A percentile compares a stretch with the other conserved stretches of the same genome.
Conservation (phyloP, 1,140 invertebrate genomes). For the Euwallacea similis region DNA sequence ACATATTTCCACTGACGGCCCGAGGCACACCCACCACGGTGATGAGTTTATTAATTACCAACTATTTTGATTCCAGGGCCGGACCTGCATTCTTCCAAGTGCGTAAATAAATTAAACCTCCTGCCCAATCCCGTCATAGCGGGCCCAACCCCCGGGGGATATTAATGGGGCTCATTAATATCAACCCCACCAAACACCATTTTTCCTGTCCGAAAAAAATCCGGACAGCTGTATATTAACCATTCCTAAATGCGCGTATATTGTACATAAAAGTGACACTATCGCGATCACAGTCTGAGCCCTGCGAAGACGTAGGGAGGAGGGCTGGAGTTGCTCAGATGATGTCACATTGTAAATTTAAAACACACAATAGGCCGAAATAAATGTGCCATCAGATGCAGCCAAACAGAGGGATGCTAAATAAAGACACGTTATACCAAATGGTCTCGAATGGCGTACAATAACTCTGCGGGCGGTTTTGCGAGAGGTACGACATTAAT, state of each 20-base stretch:
- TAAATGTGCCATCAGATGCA: conserved; percentile 25
- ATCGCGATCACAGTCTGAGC: conserved; percentile 10
- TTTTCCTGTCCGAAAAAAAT: conserved; percentile 34
- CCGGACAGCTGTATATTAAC: conserved; percentile 28
- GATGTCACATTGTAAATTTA: conserved; percentile 17
- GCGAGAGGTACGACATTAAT: conserved; percentile 33
- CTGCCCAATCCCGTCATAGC: conserved; percentile 17
- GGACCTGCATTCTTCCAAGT: neutral
- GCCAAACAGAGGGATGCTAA: conserved; percentile 19
- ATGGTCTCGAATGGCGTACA: conserved; percentile 21
- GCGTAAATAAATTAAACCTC: conserved; percentile 19
- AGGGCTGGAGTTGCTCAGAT: neutral
- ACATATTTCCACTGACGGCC: conserved; percentile 21
- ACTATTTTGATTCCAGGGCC: conserved; percentile 1
- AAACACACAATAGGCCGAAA: conserved; percentile 26
- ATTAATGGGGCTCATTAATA: conserved; percentile 31
- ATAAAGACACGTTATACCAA: conserved; percentile 29
- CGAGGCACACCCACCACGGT: conserved; percentile 13
- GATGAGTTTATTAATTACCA: conserved; percentile 28
- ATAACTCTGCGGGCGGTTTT: conserved; percentile 26
- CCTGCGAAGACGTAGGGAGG: neutral
- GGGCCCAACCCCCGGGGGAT: conserved; percentile 18
- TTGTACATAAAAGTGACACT: conserved; percentile 1
- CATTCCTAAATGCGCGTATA: conserved; percentile 12
- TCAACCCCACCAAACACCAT: conserved; percentile 30